Evolutionary conservation across 2,797 vertebrate species (phyloP), one percentile per base, ranked within the genome.

Genomic region (Notolepis coatsorum): DNA sequence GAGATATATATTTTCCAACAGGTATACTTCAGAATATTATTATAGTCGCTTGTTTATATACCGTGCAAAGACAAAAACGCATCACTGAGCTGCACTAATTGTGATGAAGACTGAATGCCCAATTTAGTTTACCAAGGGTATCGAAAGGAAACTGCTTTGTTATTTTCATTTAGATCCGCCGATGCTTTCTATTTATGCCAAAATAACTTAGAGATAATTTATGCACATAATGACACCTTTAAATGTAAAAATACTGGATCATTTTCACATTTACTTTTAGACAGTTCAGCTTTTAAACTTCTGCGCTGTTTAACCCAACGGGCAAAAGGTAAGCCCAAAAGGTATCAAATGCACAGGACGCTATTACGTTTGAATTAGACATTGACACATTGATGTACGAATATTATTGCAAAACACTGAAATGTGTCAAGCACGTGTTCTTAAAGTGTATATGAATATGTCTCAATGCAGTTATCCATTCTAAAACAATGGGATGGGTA

Each of bases 71-170:
- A 72, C 27, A 33, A 61, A 68, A n/a, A n/a, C n/a, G n/a, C n/a
- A n/a, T n/a, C n/a, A n/a, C n/a, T n/a, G n/a, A n/a, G n/a, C n/a
- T 74, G 65, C 38, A 64, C 73, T 73, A 21, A 73, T 79, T 58
- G 62, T 65, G 58, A 74, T 38, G 68, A 69, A 39, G 63, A 75
- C n/a, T n/a, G n/a, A n/a, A n/a, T n/a, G n/a, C n/a, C n/a, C n/a
- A n/a, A n/a, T n/a, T n/a, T n/a, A n/a, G n/a, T n/a, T n/a, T n/a
- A n/a, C n/a, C n/a, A n/a, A n/a, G n/a, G n/a, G n/a, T n/a, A n/a
- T n/a, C n/a, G n/a, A n/a, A n/a, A n/a, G n/a, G n/a, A n/a, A n/a
- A n/a, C n/a, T 25, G 23, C 12, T 25, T 5, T 25, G 27, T 68
- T 53, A 50, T 68, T 64, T 48, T 8, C 15, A 27, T 27, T 48